Conservation (phyloP, 1,140 invertebrate genomes). For the Oppia nitens region DNA sequence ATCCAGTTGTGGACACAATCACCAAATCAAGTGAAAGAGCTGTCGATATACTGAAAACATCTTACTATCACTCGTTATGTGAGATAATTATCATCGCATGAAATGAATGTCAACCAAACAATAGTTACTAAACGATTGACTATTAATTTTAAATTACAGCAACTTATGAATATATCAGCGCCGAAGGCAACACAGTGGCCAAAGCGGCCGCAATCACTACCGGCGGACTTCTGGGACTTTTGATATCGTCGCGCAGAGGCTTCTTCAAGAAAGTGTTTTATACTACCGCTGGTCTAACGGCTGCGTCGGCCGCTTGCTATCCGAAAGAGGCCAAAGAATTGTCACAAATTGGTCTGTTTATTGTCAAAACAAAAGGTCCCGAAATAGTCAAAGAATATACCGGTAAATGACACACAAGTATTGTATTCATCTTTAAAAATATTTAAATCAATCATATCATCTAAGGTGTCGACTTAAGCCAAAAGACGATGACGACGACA, state of each 20-base stretch:
- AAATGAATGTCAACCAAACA: too few species aligned
- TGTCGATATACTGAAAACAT: neutral
- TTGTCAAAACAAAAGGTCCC: slow-evolving; percentile 4
- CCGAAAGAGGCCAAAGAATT: slow-evolving; percentile 10
- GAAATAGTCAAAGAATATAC: slow-evolving; percentile 3
- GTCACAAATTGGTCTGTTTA: neutral
- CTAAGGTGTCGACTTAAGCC: too few species aligned
- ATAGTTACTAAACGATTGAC: too few species aligned
- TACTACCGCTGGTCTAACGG: slow-evolving; percentile 1
- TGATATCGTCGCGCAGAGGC: slow-evolving; percentile 5
- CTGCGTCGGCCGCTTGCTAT: slow-evolving; percentile 4
- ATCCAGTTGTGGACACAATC: neutral
- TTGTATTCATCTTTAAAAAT: too few species aligned
- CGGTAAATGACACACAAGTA: neutral
- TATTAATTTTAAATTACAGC: neutral
- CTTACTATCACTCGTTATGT: neutral
- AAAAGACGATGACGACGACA: too few species aligned
- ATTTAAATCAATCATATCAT: too few species aligned
- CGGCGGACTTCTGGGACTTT: slow-evolving; percentile 6
- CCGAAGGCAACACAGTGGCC: slow-evolving; percentile 3
- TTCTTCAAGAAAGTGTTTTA: slow-evolving; percentile 11
- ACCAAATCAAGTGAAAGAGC: neutral
- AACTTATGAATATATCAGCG: slow-evolving; percentile 4
- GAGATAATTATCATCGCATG: too few species aligned
- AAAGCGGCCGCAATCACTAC: slow-evolving; percentile 7